Evolutionary conservation across 2,888 invertebrate species (phyloP), one percentile per base, ranked within the genome.

Genomic region (Thumatha senex): DNA sequence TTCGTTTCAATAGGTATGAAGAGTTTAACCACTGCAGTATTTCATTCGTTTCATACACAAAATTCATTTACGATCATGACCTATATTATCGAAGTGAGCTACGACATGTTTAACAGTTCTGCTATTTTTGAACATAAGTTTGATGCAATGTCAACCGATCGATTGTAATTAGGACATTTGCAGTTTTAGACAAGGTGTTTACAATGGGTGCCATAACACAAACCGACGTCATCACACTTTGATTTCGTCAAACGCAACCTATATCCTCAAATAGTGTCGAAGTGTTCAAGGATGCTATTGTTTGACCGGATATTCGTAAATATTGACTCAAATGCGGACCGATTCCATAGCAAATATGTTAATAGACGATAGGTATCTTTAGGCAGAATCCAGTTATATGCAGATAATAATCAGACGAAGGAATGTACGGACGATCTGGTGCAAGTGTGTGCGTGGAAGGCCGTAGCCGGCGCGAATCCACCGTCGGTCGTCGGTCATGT

Each of bases 381-480:
- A 74, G 78, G 75, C 74, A 70, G 80, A 83, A 82, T 85, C 81
- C 82, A 84, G 82, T 86, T 86, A 84, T 84, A 78, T 82, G 81
- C 78, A 82, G 83, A 85, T 84, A 82, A 82, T 82, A 80, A 82
- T 82, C 82, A 77, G 74, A 71, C 72, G 65, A 73, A 74, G 79
- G 76, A 72, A 70, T 71, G 72, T 72, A 70, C 72, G 62, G 72
- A 61, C 70, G 70, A 66, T 63, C 54, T 46, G 54, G 48, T 61
- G 71, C 60, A 60, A 72, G 76, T 80, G 83, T 76, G 85, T 83
- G 82, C 69, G 80, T 76, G 78, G 76, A 80, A 81, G 82, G 79
- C 80, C 82, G 85, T 80, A 82, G 79, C 80, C 82, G 86, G 78
- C 89, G 90, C 89, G 86, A 89, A 89, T 89, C 87, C 84, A 74